Base-by-base conservation (phyloP, 1,140 invertebrate genomes). In the Drosophila kanapiae region DNA sequence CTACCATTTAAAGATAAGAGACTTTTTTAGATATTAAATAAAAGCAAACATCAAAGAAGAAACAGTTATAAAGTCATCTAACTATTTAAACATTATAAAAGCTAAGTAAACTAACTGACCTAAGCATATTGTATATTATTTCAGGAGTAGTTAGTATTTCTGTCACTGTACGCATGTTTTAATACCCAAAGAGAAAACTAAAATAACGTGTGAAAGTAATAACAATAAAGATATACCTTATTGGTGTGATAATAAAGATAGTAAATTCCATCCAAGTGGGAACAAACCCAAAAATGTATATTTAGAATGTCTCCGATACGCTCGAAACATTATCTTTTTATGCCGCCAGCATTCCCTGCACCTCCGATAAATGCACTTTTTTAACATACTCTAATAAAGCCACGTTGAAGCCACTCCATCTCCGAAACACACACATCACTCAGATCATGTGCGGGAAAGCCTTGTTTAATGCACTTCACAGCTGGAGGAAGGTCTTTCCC, bases 391-490 rank as follows among this genome's bases (percentile, higher is more conserved):
- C 10, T 10, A 56, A 56, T 37, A 38, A 38, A 51, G 29, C 49
- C 38, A 29, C 31, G n/a, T 10, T 16, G 13, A 8, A 9, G 33
- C 23, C n/a, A n/a, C 14, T 29, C 23, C 37, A n/a, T 13, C 10
- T 3, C 40, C 51, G 3, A 23, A 6, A 14, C 14, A 14, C 38
- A 40, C 14, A 6, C 58, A 31, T 27, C 63, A 27, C 67, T 38
- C 38, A 38, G 49, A 56, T 54, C 63, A 54, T 70, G 67, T 56
- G 37, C 47, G 67, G 38, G 67, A 23, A 23, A 54, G 67, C 67
- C 47, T 68, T 70, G 48, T 70, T 76, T 76, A 76, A 77, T 77
- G 74, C 72, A 77, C 75, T 77, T 43, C 62, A 42, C 33, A 69
- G 76, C 60, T 57, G 48, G 33, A 16, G 42, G 16, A 69, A 75